Evolutionary conservation across 2,797 vertebrate genomes (phyloP).

Genomic region (Thamnophis elegans): DNA sequence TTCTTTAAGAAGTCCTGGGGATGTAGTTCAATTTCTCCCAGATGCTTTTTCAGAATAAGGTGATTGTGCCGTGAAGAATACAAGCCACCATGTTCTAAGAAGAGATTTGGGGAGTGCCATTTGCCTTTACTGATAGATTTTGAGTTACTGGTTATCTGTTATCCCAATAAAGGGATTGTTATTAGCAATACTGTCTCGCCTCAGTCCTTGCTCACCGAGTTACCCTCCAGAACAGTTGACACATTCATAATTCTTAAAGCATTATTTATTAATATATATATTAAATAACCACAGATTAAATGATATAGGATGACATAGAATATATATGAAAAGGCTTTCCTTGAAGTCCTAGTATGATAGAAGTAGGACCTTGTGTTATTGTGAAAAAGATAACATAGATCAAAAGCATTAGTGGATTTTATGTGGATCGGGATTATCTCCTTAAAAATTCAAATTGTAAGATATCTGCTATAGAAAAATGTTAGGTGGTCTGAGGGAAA

Average conservation of each 20-base stretch:
- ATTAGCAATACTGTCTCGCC: no score
- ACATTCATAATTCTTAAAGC: no score
- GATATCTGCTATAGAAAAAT: background rate
- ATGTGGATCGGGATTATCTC: background rate
- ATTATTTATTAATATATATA: background rate
- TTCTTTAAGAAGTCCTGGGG: background rate
- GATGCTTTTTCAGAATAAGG: background rate
- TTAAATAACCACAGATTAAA: background rate
- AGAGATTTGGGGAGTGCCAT: background rate
- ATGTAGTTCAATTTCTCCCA: background rate
- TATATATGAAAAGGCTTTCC: background rate
- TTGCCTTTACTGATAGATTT: no score
- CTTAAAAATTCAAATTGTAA: background rate
- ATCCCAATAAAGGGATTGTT: no score
- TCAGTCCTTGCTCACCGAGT: no score
- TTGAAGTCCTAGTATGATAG: background rate
- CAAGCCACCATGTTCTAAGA: background rate
- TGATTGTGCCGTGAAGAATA: background rate
- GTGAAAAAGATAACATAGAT: background rate
- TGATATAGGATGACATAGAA: background rate
- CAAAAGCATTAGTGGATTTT: background rate
- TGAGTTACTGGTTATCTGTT: no score
- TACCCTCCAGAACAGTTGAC: no score
- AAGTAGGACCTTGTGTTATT: background rate
- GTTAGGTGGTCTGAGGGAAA: background rate